These are phyloP conservation scores for Loriculus beryllinus DNA, from an alignment of 2,797 vertebrate species.

Conservation along the genomic window DNA sequence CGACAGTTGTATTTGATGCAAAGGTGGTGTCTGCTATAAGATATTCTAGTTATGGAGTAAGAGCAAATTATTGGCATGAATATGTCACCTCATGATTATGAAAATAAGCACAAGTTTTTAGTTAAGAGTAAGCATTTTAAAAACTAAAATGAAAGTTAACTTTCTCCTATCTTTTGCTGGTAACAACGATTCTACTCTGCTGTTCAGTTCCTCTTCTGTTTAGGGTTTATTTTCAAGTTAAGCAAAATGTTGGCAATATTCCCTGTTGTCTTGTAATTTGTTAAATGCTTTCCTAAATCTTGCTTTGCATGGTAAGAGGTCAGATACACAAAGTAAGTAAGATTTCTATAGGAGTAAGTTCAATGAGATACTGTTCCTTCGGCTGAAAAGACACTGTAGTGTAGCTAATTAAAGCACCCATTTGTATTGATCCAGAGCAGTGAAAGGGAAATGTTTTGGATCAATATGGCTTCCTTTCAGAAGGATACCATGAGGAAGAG, in stretches of 20 bases:
- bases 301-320: not conserved
- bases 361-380: not conserved
- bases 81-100: rapidly evolving
- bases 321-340: not conserved
- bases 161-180: not conserved
- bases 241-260: not conserved
- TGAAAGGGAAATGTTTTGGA: not conserved
- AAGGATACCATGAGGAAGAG: not conserved
- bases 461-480: not conserved
- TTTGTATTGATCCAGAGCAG: not conserved
- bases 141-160: not conserved
- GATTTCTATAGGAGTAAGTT: not conserved
- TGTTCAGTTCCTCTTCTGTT: not conserved
- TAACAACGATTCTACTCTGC: not conserved
- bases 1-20: not conserved
- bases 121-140: not conserved
- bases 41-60: not conserved
- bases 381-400: not conserved
- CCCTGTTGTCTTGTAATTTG: not conserved
- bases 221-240: not conserved
- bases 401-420: not conserved
- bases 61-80: not conserved
- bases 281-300: not conserved
- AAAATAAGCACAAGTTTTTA: not conserved
- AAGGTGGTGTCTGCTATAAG: not conserved